Percentiles rank a stretch among this genome's conserved stretches.
These are phyloP conservation scores for Drosophila pallidifrons DNA, from an alignment of 1,140 invertebrate species.

Conservation along the genomic window DNA sequence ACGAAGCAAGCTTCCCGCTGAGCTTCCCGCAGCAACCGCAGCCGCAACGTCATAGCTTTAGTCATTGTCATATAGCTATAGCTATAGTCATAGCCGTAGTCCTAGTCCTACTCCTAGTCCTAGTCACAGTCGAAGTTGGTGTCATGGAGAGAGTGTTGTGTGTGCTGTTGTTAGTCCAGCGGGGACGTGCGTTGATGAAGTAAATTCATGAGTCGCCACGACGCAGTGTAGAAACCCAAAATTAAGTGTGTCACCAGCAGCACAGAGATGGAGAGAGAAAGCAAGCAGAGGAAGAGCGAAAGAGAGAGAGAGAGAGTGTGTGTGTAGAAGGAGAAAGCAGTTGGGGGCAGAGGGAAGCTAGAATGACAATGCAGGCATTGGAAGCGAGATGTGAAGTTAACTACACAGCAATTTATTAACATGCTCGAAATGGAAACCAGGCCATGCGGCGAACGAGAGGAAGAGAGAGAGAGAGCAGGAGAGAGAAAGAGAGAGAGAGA, in stretches of 20 bases:
- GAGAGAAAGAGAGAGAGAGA: not conserved
- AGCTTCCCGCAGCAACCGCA: not conserved
- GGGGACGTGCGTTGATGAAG: constrained; percentile 44
- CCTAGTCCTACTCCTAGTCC: not conserved
- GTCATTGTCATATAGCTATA: too few relatives aligned
- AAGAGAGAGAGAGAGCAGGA: not conserved
- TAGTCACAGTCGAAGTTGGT: too few relatives aligned
- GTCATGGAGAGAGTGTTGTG: not conserved
- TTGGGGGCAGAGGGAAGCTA: not conserved
- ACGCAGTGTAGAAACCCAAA: constrained; percentile 46
- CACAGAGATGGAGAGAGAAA: not conserved
- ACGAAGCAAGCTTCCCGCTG: too few relatives aligned
- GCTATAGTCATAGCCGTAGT: too few relatives aligned
- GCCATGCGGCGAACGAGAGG: not conserved
- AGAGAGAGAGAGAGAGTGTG: not conserved
- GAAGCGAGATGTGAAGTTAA: constrained; percentile 40
- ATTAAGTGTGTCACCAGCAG: constrained; percentile 47
- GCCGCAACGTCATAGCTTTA: too few relatives aligned
- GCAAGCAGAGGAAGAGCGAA: too few relatives aligned
- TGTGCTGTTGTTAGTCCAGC: constrained; percentile 12
- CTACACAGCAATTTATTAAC: constrained; percentile 55
- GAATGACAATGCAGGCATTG: constrained; percentile 25
- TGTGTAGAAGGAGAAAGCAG: not conserved
- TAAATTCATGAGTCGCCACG: constrained; percentile 53
- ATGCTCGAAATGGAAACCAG: constrained; percentile 46